A percentile compares a stretch with the other conserved stretches of the same genome.
phyloP scores from a whole-genome alignment of 2,888 invertebrate species.

The Panzeria rudis region DNA sequence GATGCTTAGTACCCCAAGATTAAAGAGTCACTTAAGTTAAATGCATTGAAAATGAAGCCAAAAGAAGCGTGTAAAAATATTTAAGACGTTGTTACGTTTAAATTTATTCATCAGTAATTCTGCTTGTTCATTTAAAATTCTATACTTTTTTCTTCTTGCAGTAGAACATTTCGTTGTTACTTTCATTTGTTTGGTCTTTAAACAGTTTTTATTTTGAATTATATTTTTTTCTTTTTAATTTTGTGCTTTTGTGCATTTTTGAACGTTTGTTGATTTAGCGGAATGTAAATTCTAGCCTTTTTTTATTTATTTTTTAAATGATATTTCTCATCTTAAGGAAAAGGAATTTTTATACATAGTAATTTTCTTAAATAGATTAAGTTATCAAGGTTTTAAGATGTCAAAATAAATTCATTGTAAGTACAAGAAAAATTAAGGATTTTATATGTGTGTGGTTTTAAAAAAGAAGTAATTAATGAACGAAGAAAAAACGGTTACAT shows the following conservation, averaged over 20 bases:
- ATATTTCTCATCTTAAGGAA: slow-evolving; percentile 21
- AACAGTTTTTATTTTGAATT: slow-evolving; percentile 25
- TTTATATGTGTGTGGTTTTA: slow-evolving; percentile 28
- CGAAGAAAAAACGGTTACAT: too few relatives aligned
- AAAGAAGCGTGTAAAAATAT: slow-evolving; percentile 78
- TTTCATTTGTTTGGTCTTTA: slow-evolving; percentile 51
- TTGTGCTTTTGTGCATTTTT: slow-evolving; percentile 78
- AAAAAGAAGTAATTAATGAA: background rate
- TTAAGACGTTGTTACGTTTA: slow-evolving; percentile 60
- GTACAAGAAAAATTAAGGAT: slow-evolving; percentile 34
- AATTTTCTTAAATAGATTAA: slow-evolving; percentile 67
- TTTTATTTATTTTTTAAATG: slow-evolving; percentile 11
- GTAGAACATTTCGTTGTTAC: background rate
- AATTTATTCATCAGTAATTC: slow-evolving; percentile 61
- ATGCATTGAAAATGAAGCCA: slow-evolving; percentile 81
- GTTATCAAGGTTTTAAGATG: slow-evolving; percentile 62
- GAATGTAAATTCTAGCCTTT: slow-evolving; percentile 64
- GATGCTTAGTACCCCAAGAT: slow-evolving; percentile 81
- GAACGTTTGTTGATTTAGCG: slow-evolving; percentile 73
- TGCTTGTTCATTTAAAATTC: slow-evolving; percentile 70
- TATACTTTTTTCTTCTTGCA: slow-evolving; percentile 28
- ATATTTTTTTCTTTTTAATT: slow-evolving; percentile 79
- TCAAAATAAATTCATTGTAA: background rate
- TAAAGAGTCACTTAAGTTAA: slow-evolving; percentile 83
- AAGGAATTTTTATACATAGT: slow-evolving; percentile 27